phyloP scores from a whole-genome alignment of 2,113 vertebrate genomes.

The Ammodytes dubius region DNA sequence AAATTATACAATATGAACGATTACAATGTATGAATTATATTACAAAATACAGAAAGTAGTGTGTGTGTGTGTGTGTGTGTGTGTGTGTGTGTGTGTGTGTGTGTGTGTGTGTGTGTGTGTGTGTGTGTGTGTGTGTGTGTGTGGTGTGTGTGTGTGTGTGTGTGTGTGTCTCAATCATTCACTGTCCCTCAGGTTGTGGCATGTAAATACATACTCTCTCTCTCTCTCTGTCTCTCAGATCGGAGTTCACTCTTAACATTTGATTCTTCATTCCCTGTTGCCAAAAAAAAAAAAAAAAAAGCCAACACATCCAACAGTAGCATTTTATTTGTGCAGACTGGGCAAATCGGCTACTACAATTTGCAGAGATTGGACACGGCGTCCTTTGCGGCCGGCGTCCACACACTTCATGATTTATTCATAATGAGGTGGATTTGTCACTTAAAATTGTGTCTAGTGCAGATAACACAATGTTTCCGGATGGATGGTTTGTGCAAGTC shows the following conservation, averaged over 20 bases:
- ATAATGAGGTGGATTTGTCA: background rate
- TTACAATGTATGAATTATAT: no score
- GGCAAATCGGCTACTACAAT: background rate
- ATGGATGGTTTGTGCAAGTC: background rate
- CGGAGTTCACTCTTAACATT: conserved; percentile 30
- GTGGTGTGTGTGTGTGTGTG: no score
- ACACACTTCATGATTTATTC: background rate
- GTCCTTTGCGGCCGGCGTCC: background rate
- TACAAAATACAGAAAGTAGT: no score
- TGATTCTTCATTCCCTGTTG: conserved; percentile 38
- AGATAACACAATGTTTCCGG: background rate
- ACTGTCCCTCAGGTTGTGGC: no score
- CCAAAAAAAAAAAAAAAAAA: background rate
- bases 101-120: no score
- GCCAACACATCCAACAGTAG: background rate
- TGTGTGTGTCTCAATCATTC: no score
- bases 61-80: no score
- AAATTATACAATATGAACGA: no score
- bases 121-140: no score
- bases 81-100: no score
- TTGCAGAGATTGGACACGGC: background rate
- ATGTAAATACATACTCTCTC: no score
- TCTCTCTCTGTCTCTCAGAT: conserved; percentile 13
- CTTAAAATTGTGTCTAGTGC: background rate
- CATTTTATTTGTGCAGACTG: conserved; percentile 1